Base-by-base conservation (phyloP, 2,797 vertebrate genomes). In the Pipistrellus nathusii region DNA sequence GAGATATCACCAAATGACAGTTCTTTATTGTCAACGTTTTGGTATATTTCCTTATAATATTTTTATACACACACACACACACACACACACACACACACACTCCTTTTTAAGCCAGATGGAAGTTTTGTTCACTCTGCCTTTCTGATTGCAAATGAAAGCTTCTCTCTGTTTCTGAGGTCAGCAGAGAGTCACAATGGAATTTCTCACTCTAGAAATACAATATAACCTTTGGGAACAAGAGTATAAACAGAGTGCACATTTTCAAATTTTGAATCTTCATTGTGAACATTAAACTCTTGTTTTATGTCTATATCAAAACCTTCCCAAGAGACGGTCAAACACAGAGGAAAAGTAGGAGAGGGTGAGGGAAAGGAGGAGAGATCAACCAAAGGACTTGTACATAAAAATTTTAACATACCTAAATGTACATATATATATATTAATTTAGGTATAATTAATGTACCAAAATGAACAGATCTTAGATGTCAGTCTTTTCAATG, bases 231-330 rank as follows among this genome's bases (percentile, higher is more conserved):
- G 77, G 71, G 68, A 73, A 84, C 38, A 82, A 17, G 41, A 66
- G 20, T 82, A 32, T 84, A 91, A 88, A 55, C 84, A 85, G 35
- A 78, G 66, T 77, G 9, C 76, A 3, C 23, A 73, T 88, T 91
- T 91, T 93, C 38, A 48, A 38, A 78, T 66, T 88, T 84, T 66
- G 62, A 84, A n/a, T 88, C 64, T 88, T 89, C 78, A 17, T 46
- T 71, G 53, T 72, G 64, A 92, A 30, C 35, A 57, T 78, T 84
- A 72, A 46, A 78, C 44, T 51, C 71, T 73, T 41, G 3, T 59
- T 91, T 83, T 69, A 59, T 83, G 44, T 46, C 23, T 72, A 3
- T 73, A 85, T 72, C 55, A 57, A 32, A 85, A n/a, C 68, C 46
- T 78, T 87, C 51, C 91, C 62, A 80, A 73, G 86, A 91, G 59